Base-by-base conservation (phyloP, 2,888 invertebrate genomes). In the Craniophora ligustri region DNA sequence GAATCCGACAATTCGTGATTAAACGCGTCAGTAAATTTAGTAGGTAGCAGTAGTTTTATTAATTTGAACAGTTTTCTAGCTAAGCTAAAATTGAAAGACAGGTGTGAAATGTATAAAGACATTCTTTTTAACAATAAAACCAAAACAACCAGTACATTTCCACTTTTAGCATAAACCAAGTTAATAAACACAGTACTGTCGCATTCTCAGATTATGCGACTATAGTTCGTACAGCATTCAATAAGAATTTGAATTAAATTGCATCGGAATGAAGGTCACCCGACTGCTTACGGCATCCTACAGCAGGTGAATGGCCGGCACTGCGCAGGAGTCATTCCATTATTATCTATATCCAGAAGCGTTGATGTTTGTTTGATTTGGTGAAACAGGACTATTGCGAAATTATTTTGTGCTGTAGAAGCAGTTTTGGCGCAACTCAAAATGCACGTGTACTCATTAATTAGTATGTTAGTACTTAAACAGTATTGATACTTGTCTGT, bases 261-360 rank as follows among this genome's bases (percentile, higher is more conserved):
- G 68, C 75, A 65, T 69, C 31, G 63, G 66, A 57, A 75, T 75
- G 75, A 73, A 73, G 72, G 72, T 73, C 72, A 63, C 44, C 40
- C 28, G 55, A 49, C 57, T 53, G 71, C 71, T 73, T 72, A 73
- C 72, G 75, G 75, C 72, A 72, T 67, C 75, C 60, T 46, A 51
- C 50, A 56, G 60, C 72, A 75, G 72, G 72, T 73, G 72, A 73
- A 73, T 75, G 72, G 75, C 72, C 72, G 68, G 30, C 55, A 60
- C 42, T 36, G 57, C 56, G 59, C 74, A 73, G 71, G 67, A 73
- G 55, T 59, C 48, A 45, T 38, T 54, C 51, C 53, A 59, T 48
- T 51, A 55, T 66, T 51, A 55, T 66, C 47, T 69, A 73, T 55
- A 66, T 59, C 62, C 53, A 66, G 55, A 51, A 49, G 26, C 49